Evolutionary conservation across 1,140 invertebrate genomes (phyloP), one percentile per base, ranked within the genome.

Genomic region (Maniola jurtina): DNA sequence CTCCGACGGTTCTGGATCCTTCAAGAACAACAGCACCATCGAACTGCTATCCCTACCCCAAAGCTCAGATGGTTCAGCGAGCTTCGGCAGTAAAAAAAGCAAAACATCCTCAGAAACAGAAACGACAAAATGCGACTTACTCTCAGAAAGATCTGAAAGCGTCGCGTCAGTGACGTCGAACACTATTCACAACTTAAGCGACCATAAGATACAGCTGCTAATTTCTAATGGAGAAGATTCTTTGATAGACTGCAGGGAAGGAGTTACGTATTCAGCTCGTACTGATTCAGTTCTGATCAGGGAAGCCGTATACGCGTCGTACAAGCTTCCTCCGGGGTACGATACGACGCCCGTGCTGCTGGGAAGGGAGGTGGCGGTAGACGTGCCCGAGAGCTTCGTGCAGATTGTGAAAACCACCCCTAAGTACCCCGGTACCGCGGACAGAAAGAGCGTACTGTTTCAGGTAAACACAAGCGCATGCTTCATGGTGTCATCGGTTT

Each of bases 301-400:
- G 54, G 91, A 82, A 71, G 86, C 80, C 35, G 84, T 83, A 35
- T 92, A 92, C 73, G 88, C 91, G 14, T 77, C 88, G 0, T 88
- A 88, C 61, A 87, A 89, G 68, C 70, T 89, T 63, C 84, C 85
- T 6, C 84, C 89, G 1, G 88, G 86, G 25, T 89, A 90, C 60
- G 84, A 88, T 71, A 88, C 82, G 61, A 92, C 89, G 63, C 91
- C 85, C 47, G 91, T 88, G 63, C 77, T 92, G 54, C 89, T 91
- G 47, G 94, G 93, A 62, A 92, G 95, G 61, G 95, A 96, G 76
- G 92, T 95, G 72, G 94, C 95, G 8, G 95, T 96, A 25, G 95
- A 96, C 78, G 95, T 95, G 65, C 95, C 95, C 1, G 93, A 95
- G 52, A 94, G 94, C 74, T 95, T 95, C 78, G 92, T 95, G n/a